phyloP scores from a whole-genome alignment of 2,113 vertebrate species.

The Poecilia latipinna region DNA sequence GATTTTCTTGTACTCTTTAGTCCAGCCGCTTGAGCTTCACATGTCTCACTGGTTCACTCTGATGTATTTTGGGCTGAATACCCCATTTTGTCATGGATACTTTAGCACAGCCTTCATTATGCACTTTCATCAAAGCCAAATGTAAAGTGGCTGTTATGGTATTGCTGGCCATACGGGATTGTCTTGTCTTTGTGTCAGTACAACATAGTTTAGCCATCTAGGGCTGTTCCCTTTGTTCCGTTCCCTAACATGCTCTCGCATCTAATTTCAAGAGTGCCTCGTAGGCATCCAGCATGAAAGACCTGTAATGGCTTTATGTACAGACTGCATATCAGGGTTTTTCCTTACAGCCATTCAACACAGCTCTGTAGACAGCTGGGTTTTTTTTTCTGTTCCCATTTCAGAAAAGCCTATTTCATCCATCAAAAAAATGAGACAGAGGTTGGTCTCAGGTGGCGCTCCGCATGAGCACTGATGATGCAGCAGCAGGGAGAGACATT shows the following conservation, averaged over 20 bases:
- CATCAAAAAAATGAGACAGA: conserved; percentile 2
- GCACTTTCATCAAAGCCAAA: conserved; percentile 18
- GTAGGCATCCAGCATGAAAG: conserved; percentile 53
- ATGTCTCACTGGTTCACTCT: conserved; percentile 32
- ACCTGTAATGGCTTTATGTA: conserved; percentile 56
- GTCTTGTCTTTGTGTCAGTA: conserved; percentile 41
- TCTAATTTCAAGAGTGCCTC: conserved; percentile 60
- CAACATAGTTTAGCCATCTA: conserved; percentile 26
- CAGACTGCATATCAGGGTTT: conserved; percentile 43
- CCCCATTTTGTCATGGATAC: conserved; percentile 47
- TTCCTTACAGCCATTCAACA: conserved; percentile 54
- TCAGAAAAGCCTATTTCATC: conserved; percentile 35
- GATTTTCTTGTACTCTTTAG: conserved; percentile 26
- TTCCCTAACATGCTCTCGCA: conserved; percentile 40
- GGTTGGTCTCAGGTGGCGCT: conserved; percentile 52
- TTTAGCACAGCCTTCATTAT: conserved; percentile 31
- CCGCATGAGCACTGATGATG: conserved; percentile 28
- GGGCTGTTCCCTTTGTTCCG: conserved; percentile 26
- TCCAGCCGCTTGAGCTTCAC: conserved; percentile 19
- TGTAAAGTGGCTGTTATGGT: conserved; percentile 22
- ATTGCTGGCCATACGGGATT: conserved; percentile 25
- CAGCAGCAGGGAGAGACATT: conserved; percentile 17
- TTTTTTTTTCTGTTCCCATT: conserved; percentile 47
- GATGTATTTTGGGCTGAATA: conserved; percentile 40
- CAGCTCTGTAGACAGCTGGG: conserved; percentile 40